Evolutionary conservation across 2,113 vertebrate species (phyloP).

Genomic region (Elephantulus edwardii): DNA sequence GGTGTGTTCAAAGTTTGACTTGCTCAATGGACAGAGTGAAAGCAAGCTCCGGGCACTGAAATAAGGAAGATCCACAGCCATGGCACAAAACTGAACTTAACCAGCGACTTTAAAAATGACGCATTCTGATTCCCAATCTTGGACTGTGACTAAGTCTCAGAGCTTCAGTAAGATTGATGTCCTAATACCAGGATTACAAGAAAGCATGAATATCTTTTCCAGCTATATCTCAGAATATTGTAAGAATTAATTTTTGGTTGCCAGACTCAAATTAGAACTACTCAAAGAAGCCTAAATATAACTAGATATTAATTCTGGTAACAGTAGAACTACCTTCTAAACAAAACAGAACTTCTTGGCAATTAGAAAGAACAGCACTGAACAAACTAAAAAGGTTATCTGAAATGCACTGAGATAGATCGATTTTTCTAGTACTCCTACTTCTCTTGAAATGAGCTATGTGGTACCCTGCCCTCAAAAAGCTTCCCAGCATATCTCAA

Average conservation of each 20-base stretch:
- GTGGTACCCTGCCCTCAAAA: neutral
- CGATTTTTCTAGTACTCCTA: neutral
- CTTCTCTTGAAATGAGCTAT: fast-evolving
- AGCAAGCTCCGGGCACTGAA: neutral
- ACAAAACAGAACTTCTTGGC: neutral
- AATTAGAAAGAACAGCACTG: neutral
- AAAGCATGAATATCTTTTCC: neutral
- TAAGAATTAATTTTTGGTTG: neutral
- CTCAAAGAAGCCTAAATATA: neutral
- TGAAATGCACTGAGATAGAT: neutral
- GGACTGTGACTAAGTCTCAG: neutral
- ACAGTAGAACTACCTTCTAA: neutral
- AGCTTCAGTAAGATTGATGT: neutral
- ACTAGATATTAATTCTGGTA: neutral
- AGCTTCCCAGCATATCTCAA: neutral
- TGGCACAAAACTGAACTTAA: neutral
- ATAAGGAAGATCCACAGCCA: neutral
- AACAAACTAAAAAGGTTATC: neutral
- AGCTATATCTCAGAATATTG: neutral
- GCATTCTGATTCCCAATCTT: neutral
- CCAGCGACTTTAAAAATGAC: neutral
- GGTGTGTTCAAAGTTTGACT: neutral
- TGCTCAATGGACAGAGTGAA: neutral
- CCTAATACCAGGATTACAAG: neutral
- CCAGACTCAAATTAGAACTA: neutral